Evolutionary conservation across 2,797 vertebrate genomes (phyloP), one percentile per base, ranked within the genome.

Genomic region (Pogoniulus pusillus): DNA sequence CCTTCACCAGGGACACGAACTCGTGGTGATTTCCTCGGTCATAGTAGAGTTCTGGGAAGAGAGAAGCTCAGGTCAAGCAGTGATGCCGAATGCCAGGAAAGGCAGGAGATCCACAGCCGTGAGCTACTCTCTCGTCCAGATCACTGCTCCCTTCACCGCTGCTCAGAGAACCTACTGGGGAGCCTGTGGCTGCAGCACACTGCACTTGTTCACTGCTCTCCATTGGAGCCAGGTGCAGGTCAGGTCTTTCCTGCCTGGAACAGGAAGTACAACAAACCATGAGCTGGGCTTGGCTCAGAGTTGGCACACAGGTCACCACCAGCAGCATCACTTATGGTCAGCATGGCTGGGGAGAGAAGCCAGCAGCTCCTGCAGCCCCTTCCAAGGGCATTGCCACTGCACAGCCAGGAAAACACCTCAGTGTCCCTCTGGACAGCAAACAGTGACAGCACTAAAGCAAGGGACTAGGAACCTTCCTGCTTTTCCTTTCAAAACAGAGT

Each of bases 21-120:
- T 99, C 99, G 11, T 99, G 99, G 90, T 99, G 99, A 97, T 99
- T 99, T 83, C 99, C 99, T 91, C 99, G 97, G 97, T 99, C 99
- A 12, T 99, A 99, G 96, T 99, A 99, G 86, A 99, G 97, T 83
- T 99, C 99, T 99, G 77, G 41, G 66, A 86, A 95, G 35, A 95
- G 32, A 74, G 17, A 82, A 92, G 35, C 6, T 16, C 91, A 37
- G 16, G 69, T 90, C 85, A 87, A 85, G 58, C 65, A 92, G 55
- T 2, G n/a, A 34, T 23, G 32, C 23, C 87, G 30, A 43, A 60
- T 20, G 45, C 55, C n/a, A 71, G 37, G 57, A 34, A 62, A 57
- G 6, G 27, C 43, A 65, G 39, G 75, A 89, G 14, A 58, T 43
- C 49, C 49, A 23, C 53, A 16, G 54, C 9, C 47, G 14, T 0